Evolutionary conservation across 2,888 invertebrate species (phyloP), one percentile per base, ranked within the genome.

Genomic region (Ormyrus pomaceus): DNA sequence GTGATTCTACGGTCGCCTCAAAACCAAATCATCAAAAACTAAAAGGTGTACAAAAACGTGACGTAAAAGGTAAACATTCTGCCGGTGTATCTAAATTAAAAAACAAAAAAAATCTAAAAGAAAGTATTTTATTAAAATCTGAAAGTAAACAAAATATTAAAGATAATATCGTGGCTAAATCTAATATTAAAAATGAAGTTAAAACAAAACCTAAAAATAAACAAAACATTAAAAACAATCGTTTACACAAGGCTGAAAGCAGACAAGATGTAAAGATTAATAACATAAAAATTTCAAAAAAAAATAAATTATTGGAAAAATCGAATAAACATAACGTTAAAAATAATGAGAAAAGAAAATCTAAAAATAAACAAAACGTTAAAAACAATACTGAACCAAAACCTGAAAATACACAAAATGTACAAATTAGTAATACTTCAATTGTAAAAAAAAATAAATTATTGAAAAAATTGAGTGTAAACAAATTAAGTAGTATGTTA

Each of bases 401-500:
- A n/a, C 6, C 10, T 8, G 55, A 55, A 48, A 77, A 48, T 58
- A 62, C 6, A 10, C 10, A 64, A 56, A 34, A 34, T 34, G 4
- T 4, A 34, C 48, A 56, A 62, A 55, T 3, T 64, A 45, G 55
- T 5, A 72, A 64, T 6, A 34, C 34, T 48, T 68, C 11, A 45
- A 5, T 34, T 34, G 4, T 19, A 19, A 72, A 53, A 48, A 66
- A 59, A 65, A 65, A 68, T 56, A 58, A n/a, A 51, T 34, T n/a
- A 13, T 48, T 55, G 11, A 74, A 66, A 5, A 84, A 75, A 48
- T 79, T 89, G 45, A 84, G 87, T 75, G 50, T 88, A 4, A 84
- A 86, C 59, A 86, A 74, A 79, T 73, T 90, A 9, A 79, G 84
- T 72, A 78, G 83, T 70, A 82, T 89, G 82, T 78, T 90, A 34